Percentiles rank a stretch among this genome's conserved stretches.
These are phyloP conservation scores for Bergia sp. DNA, from an alignment of 92 coral and sea anemone species.

Conservation along the genomic window DNA sequence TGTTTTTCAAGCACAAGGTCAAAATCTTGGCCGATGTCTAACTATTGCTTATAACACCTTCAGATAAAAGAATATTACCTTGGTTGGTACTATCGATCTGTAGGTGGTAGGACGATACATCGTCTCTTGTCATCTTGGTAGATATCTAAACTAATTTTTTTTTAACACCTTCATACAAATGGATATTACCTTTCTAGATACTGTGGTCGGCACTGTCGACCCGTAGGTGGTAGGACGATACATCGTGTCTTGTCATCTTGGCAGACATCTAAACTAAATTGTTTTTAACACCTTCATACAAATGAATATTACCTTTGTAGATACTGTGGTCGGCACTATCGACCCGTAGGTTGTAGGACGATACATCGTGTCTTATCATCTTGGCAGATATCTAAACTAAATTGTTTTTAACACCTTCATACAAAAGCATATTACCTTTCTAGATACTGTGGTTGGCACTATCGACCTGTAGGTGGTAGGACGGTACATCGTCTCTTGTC, in stretches of 20 bases:
- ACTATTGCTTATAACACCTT: too few relatives aligned
- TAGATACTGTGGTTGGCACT: conserved; percentile 63
- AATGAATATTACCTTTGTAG: background rate
- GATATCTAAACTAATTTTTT: too few relatives aligned
- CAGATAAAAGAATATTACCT: conserved; percentile 42
- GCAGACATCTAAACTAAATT: background rate
- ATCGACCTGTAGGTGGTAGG: conserved; percentile 55
- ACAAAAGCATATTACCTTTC: conserved; percentile 55
- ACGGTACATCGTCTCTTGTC: conserved; percentile 57
- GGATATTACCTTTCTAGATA: conserved; percentile 66
- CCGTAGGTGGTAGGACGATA: conserved; percentile 51
- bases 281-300: too few relatives aligned
- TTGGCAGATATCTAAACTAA: background rate
- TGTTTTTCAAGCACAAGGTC: too few relatives aligned
- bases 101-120: conserved; percentile 45
- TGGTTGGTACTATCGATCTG: conserved; percentile 58
- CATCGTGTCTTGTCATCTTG: conserved; percentile 44
- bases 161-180: too few relatives aligned
- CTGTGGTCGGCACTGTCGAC: conserved; percentile 55
- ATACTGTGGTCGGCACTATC: too few relatives aligned
- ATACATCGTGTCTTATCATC: conserved; percentile 47
- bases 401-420: too few relatives aligned
- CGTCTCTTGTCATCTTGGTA: conserved; percentile 43
- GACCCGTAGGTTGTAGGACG: conserved; percentile 63
- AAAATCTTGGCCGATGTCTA: background rate